phyloP scores from a whole-genome alignment of 2,113 vertebrate genomes.

The Gymnorhina tibicen region DNA sequence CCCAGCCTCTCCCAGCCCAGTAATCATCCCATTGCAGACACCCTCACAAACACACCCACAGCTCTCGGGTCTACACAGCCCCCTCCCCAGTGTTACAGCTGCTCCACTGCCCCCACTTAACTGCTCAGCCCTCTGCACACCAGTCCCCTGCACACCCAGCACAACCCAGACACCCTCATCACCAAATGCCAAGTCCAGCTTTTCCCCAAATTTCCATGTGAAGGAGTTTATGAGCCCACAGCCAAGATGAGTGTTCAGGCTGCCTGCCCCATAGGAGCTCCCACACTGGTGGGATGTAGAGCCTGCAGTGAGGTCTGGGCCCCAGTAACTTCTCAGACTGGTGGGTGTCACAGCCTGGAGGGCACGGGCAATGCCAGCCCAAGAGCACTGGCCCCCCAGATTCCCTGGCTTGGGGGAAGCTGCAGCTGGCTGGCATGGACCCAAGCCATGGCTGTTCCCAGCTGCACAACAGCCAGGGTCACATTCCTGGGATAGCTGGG shows the following conservation, averaged over 20 bases:
- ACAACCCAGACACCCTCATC: background rate
- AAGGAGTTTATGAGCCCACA: background rate
- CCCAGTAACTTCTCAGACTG: background rate
- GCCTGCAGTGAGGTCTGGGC: accelerated
- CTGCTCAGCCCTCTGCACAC: background rate
- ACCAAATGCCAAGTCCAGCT: background rate
- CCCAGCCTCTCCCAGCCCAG: background rate
- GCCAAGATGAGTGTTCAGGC: background rate
- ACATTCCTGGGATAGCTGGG: constrained; percentile 52
- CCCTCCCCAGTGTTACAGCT: background rate
- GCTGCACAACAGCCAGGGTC: constrained; percentile 20
- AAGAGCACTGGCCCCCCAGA: background rate
- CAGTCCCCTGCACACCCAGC: background rate
- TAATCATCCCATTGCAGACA: background rate
- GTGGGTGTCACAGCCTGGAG: background rate
- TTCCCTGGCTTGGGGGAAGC: background rate
- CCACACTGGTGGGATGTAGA: background rate
- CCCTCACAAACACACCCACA: background rate
- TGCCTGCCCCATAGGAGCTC: background rate
- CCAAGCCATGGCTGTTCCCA: background rate
- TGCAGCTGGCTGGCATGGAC: constrained; percentile 43
- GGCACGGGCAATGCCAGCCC: background rate
- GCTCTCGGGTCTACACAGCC: background rate
- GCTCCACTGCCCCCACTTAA: background rate
- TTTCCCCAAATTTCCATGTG: background rate